Percentiles rank a stretch among this genome's conserved stretches.
phyloP scores from a whole-genome alignment of 2,888 invertebrate genomes.

The Perdita meconis region DNA sequence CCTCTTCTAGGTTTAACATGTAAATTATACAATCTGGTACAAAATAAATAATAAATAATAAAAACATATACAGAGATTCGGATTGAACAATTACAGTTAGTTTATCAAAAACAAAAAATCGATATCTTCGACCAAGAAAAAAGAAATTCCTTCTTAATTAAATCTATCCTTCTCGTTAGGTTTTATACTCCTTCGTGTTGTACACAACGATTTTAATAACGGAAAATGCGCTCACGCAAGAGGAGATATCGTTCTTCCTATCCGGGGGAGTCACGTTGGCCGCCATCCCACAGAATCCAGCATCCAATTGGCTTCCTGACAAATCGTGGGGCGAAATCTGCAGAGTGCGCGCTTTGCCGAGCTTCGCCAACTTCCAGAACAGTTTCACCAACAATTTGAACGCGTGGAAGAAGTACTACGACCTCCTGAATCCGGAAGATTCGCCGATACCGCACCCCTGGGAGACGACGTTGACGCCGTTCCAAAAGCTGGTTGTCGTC shows the following conservation, averaged over 20 bases:
- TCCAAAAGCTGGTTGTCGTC: slow-evolving; percentile 86
- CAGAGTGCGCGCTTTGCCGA: slow-evolving; percentile 82
- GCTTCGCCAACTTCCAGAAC: slow-evolving; percentile 82
- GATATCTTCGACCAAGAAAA: too few relatives aligned
- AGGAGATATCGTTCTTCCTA: slow-evolving; percentile 87
- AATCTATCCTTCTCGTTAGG: slow-evolving; percentile 23
- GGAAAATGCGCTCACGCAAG: slow-evolving; percentile 81
- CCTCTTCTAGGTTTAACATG: too few relatives aligned
- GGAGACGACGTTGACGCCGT: slow-evolving; percentile 84
- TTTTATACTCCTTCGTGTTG: slow-evolving; percentile 87
- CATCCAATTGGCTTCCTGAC: slow-evolving; percentile 85
- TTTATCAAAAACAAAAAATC: too few relatives aligned
- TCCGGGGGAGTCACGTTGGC: slow-evolving; percentile 91
- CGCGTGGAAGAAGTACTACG: slow-evolving; percentile 85
- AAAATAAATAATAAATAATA: too few relatives aligned
- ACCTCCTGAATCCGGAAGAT: slow-evolving; percentile 83
- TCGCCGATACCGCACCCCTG: slow-evolving; percentile 85
- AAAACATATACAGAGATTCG: too few relatives aligned
- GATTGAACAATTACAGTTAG: too few relatives aligned
- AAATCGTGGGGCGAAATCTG: slow-evolving; percentile 86
- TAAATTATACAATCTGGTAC: too few relatives aligned
- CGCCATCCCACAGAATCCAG: slow-evolving; percentile 85
- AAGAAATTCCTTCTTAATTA: too few relatives aligned
- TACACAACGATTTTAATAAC: slow-evolving; percentile 83
- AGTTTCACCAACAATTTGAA: slow-evolving; percentile 82